These are phyloP conservation scores for Gyrodactylus salaris DNA, from an alignment of 1,140 invertebrate genomes.

Conservation along the genomic window DNA sequence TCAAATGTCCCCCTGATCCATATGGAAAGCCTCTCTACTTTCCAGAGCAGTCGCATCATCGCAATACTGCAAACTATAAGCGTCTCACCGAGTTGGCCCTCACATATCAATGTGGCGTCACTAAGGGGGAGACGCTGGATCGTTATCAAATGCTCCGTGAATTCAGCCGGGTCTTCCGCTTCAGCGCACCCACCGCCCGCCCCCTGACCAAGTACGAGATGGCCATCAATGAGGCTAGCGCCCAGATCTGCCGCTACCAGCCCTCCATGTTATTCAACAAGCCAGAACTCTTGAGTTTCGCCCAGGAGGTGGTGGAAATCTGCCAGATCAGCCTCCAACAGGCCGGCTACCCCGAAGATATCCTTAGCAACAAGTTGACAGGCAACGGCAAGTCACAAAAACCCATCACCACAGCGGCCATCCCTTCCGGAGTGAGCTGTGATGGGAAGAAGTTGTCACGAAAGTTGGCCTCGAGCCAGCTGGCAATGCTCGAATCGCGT, in stretches of 20 bases:
- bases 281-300: not conserved
- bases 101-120: not conserved
- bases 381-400: no score
- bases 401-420: no score
- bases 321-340: not conserved
- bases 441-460: not conserved
- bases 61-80: not conserved
- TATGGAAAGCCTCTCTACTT: not conserved
- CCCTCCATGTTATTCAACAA: conserved; percentile 4
- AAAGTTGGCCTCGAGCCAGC: not conserved
- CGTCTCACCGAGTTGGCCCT: not conserved
- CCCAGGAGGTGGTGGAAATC: not conserved
- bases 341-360: not conserved
- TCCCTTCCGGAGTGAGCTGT: not conserved
- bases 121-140: not conserved
- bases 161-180: not conserved
- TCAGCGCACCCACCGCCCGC: not conserved
- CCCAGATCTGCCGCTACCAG: not conserved
- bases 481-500: not conserved
- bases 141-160: not conserved
- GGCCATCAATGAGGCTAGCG: conserved; percentile 3
- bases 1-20: not conserved
- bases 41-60: not conserved
- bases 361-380: no score
- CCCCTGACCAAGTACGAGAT: not conserved